Evolutionary conservation across 2,888 invertebrate genomes (phyloP), one percentile per base, ranked within the genome.

Genomic region (Actias luna): DNA sequence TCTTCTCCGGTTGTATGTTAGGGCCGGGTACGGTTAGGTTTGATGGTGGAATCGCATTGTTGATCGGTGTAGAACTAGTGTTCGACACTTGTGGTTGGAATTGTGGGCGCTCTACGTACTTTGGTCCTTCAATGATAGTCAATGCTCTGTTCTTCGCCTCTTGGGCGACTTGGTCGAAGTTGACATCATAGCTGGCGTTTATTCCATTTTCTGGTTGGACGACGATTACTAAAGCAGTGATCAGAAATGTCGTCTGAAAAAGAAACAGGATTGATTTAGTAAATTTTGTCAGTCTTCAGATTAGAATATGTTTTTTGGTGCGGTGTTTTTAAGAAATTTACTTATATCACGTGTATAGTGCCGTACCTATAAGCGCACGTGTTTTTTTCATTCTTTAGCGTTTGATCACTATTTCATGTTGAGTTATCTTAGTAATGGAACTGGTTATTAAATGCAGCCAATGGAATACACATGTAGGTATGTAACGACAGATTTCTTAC

Each of bases 201-300:
- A 82, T 87, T 77, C 83, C 85, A 81, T 77, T 71, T 70, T 82
- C 83, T 83, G 83, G 79, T 79, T 80, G 83, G 84, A 90, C 84
- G 86, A 83, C 85, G 85, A 91, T 87, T 86, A 85, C 87, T 85
- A 91, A 83, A 81, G 85, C 83, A 78, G 85, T 79, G 85, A 92
- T 86, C 88, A 92, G 85, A 84, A 90, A 86, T 88, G 88, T 81
- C 85, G 88, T 87, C 92, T 92, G 89, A 57, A 64, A 69, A 60
- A 66, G 62, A 62, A 59, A 61, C 29, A 50, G 22, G 12, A 12
- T 25, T 33, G 12, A 16, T 25, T 25, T 8, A 50, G 22, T 50
- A 25, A 50, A 12, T 1, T 22, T 33, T 33, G 5, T 33, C 8
- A 33, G 5, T 33, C 33, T 8, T 33, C 8, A 8, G 5, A 33